Conservation (phyloP, 2,113 vertebrate species). For the Gulo gulo region DNA sequence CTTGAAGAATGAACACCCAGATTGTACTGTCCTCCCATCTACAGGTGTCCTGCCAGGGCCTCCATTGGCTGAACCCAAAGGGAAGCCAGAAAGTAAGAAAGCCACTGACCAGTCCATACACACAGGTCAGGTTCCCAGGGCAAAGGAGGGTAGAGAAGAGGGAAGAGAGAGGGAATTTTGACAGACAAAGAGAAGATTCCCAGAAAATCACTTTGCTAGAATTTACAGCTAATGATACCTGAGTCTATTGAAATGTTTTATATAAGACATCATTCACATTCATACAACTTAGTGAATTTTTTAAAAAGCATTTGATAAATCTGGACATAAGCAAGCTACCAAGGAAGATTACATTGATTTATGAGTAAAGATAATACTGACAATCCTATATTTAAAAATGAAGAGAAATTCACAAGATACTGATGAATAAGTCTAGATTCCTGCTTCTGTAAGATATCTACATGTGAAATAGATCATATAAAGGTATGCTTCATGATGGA, state of each 20-base stretch:
- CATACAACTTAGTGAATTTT: neutral
- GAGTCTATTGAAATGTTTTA: conserved; percentile 4
- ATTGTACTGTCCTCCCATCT: neutral
- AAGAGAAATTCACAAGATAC: neutral
- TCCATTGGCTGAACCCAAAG: neutral
- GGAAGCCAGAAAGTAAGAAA: neutral
- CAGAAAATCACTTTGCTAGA: neutral
- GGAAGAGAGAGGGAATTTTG: neutral
- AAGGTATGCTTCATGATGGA: neutral
- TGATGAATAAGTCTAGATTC: neutral
- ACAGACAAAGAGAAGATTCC: neutral
- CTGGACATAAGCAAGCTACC: neutral
- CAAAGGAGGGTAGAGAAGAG: neutral
- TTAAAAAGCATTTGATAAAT: neutral
- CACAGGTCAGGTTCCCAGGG: neutral
- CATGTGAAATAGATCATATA: neutral
- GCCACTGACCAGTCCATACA: neutral
- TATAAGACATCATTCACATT: neutral
- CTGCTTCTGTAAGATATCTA: neutral
- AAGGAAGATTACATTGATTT: neutral
- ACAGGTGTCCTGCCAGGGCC: neutral
- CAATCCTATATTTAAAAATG: conserved; percentile 9
- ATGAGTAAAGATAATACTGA: neutral
- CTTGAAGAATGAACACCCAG: neutral
- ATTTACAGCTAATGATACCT: neutral